Percentiles rank a stretch among this genome's conserved stretches.
These are phyloP conservation scores for Anniella stebbinsi DNA, from an alignment of 2,797 vertebrate genomes.

Conservation along the genomic window DNA sequence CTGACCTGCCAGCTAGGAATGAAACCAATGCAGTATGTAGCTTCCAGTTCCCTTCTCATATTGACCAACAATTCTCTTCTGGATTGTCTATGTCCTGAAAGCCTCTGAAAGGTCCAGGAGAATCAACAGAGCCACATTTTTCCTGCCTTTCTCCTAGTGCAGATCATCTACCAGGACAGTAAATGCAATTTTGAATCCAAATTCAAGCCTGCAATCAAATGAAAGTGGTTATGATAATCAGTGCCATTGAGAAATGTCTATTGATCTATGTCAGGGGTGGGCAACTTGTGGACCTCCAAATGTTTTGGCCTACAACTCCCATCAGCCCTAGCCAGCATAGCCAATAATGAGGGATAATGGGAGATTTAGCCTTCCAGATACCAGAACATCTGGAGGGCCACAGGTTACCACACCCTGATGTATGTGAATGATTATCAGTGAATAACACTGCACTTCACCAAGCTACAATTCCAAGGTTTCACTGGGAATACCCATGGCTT, in stretches of 20 bases:
- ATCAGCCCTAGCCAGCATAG: too few species aligned
- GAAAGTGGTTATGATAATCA: not conserved
- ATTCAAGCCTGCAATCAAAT: not conserved
- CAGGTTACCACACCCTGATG: not conserved
- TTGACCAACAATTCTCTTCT: too few species aligned
- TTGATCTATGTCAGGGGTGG: not conserved
- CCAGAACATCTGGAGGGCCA: not conserved
- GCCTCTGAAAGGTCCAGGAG: not conserved
- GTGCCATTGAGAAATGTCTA: not conserved
- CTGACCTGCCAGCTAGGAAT: not conserved
- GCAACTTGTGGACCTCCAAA: too few species aligned
- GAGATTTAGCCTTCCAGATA: not conserved
- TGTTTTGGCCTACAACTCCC: too few species aligned
- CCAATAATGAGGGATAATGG: not conserved
- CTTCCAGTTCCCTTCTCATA: not conserved
- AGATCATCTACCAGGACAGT: too few species aligned
- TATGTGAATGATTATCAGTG: not conserved
- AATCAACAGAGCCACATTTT: not conserved
- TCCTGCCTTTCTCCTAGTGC: not conserved
- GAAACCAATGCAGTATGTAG: not conserved
- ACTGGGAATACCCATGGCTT: not conserved
- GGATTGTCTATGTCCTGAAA: not conserved
- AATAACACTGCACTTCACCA: not conserved
- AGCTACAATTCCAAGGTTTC: not conserved
- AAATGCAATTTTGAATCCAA: not conserved